These are phyloP conservation scores for Macrophya alboannulata DNA, from an alignment of 2,888 invertebrate species.

Conservation along the genomic window DNA sequence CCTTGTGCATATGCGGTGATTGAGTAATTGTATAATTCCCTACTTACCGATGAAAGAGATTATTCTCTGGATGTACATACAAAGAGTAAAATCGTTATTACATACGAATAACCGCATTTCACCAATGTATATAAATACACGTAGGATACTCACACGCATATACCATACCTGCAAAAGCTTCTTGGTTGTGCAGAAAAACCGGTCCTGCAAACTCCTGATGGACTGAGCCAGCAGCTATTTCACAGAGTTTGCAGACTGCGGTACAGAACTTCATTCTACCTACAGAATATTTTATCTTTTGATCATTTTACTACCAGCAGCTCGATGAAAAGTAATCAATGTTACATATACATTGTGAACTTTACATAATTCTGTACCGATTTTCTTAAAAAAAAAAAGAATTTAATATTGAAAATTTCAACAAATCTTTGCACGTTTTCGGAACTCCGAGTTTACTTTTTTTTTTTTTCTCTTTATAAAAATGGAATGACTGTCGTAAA, in stretches of 20 bases:
- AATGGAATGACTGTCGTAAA: too few species aligned
- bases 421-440: too few species aligned
- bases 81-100: not conserved
- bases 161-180: not conserved
- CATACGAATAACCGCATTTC: not conserved
- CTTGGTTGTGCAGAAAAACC: conserved; percentile 1
- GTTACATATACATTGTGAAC: too few species aligned
- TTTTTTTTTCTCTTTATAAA: too few species aligned
- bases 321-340: not conserved
- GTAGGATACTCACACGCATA: not conserved
- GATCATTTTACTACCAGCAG: not conserved
- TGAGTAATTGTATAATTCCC: conserved; percentile 19
- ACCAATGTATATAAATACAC: not conserved
- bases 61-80: not conserved
- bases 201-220: conserved; percentile 12
- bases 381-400: not conserved
- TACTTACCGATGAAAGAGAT: conserved; percentile 23
- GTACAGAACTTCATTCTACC: too few species aligned
- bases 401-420: not conserved
- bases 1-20: not conserved
- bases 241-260: conserved; percentile 4
- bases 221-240: conserved; percentile 7
- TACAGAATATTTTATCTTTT: not conserved
- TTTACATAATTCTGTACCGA: too few species aligned
- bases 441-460: too few species aligned